phyloP scores from a whole-genome alignment of 2,888 invertebrate genomes.

The Oscheius myriophilus region DNA sequence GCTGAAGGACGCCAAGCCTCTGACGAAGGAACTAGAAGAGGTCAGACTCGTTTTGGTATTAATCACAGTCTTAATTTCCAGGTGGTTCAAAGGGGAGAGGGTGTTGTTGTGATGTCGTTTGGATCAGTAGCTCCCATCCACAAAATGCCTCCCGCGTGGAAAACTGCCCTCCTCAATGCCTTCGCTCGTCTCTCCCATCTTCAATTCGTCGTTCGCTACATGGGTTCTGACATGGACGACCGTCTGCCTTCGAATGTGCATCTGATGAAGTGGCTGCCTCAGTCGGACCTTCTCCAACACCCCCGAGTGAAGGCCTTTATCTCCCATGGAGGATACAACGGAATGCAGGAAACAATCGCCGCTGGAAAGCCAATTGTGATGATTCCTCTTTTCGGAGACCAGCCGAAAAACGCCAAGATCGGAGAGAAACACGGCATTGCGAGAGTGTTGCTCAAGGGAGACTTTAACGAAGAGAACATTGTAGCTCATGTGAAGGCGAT shows the following conservation, averaged over 20 bases:
- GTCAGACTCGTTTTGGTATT: too few relatives aligned
- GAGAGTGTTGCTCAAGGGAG: constrained; percentile 23
- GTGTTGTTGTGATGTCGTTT: constrained; percentile 42
- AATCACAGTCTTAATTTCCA: too few relatives aligned
- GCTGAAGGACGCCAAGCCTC: constrained; percentile 42
- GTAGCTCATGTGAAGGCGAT: constrained; percentile 23
- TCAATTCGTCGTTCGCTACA: constrained; percentile 43
- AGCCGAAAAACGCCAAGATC: constrained; percentile 37
- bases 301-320: constrained; percentile 80
- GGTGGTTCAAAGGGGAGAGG: constrained; percentile 36
- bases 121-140: constrained; percentile 40
- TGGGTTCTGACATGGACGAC: constrained; percentile 18
- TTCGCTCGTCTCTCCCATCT: constrained; percentile 45
- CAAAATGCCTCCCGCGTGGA: constrained; percentile 32
- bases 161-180: constrained; percentile 24
- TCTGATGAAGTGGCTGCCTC: constrained; percentile 59
- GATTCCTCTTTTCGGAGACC: constrained; percentile 38
- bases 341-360: constrained; percentile 73
- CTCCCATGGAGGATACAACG: constrained; percentile 81
- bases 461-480: constrained; percentile 22
- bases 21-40: constrained; percentile 23
- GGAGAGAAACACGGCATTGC: constrained; percentile 36
- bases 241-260: constrained; percentile 46
- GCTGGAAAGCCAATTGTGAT: constrained; percentile 35
- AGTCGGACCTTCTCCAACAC: constrained; percentile 73